Base-by-base conservation (phyloP, 2,113 vertebrate species). In the Cricetomys ansorgei region DNA sequence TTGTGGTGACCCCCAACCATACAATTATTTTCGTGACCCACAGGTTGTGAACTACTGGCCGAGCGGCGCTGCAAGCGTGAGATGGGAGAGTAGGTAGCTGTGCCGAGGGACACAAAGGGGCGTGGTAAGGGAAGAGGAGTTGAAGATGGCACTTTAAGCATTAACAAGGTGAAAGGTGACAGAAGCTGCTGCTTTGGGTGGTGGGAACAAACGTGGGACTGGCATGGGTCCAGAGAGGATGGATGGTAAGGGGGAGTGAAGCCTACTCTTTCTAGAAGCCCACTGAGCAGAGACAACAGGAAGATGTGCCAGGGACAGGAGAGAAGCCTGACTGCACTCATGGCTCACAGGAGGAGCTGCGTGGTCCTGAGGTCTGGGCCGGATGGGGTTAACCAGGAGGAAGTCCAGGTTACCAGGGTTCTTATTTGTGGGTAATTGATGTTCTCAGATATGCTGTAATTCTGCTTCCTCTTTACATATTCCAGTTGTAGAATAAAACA, bases 271-370 rank as follows among this genome's bases (percentile, higher is more conserved):
- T 69, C 10, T n/a, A 3, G 50, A 45, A 43, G 3, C 77, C 37
- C 34, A n/a, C 12, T 37, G 45, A 69, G 11, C 40, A 85, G 27
- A 45, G 57, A 65, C 11, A 31, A 17, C 48, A 80, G 64, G 80
- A 72, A 11, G 48, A 65, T 5, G n/a, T 5, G 23, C 2, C 23
- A 40, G 90, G 7, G 45, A 1, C 15, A 83, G 62, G 62, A 72
- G n/a, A 45, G 69, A 65, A 6, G 25, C 1, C 5, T 50, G 16
- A 9, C 37, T 8, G 7, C 0, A 1, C 3, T 17, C 19, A 1
- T 6, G 15, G 48, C 10, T 53, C 4, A 17, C 45, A 1, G 16
- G 29, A 83, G 75, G 48, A 83, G 70, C 3, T 5, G 5, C n/a
- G 13, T 9, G 17, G n/a, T 55, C 75, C 25, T 1, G 55, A 7